phyloP scores from a whole-genome alignment of 1,140 invertebrate species.

The Drosophila obscura region DNA sequence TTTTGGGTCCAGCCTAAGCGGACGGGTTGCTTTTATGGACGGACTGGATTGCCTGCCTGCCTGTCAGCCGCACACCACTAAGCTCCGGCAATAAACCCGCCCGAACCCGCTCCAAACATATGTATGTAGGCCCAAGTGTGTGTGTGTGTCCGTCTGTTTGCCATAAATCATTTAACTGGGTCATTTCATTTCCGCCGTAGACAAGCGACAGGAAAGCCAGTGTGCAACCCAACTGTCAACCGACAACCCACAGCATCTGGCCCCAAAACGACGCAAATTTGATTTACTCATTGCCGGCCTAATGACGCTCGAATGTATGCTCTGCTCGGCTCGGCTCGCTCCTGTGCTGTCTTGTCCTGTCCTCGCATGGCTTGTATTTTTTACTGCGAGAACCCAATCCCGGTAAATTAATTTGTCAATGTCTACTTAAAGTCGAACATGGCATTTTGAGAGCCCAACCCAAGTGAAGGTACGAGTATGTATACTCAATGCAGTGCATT shows the following conservation, averaged over 20 bases:
- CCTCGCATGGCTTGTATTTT: not conserved
- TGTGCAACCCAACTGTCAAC: constrained; percentile 61
- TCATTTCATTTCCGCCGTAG: constrained; percentile 78
- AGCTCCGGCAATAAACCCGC: constrained; percentile 43
- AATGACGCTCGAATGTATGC: constrained; percentile 65
- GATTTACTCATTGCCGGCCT: constrained; percentile 72
- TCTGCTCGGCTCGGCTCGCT: not conserved
- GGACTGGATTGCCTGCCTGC: not conserved
- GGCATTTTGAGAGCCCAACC: constrained; percentile 46
- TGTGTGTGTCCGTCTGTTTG: constrained; percentile 20
- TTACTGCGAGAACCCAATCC: constrained; percentile 10
- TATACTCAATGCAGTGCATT: constrained; percentile 31
- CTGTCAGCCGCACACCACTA: constrained; percentile 51
- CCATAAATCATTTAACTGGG: constrained; percentile 81
- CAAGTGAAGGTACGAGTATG: constrained; percentile 5
- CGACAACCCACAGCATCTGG: constrained; percentile 50
- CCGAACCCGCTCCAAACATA: constrained; percentile 7
- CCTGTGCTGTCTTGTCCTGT: not conserved
- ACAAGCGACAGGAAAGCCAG: constrained; percentile 71
- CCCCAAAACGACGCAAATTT: constrained; percentile 69
- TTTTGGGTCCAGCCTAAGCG: constrained; percentile 5
- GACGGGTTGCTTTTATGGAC: not conserved
- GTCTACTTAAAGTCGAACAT: constrained; percentile 77
- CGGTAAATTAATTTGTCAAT: constrained; percentile 77
- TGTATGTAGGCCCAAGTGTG: constrained; percentile 2